Conservation (phyloP, 1,140 invertebrate species). For the Drosophila yakuba region DNA sequence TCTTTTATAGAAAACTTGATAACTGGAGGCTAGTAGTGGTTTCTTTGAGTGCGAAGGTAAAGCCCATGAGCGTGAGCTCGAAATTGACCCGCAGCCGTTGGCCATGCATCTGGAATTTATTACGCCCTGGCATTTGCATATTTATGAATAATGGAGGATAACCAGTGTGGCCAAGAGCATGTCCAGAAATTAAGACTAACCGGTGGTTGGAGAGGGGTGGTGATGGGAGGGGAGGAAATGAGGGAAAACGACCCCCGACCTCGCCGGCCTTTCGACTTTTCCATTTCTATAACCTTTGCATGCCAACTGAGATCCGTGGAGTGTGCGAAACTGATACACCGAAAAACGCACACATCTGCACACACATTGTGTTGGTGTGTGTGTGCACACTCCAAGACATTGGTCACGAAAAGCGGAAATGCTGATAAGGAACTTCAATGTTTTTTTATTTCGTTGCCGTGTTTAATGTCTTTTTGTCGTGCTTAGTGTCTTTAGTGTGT, state of each 20-base stretch:
- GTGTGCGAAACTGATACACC: conserved; percentile 74
- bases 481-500: conserved; percentile 82
- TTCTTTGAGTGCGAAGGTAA: conserved; percentile 7
- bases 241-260: conserved; percentile 16
- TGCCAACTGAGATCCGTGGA: conserved; percentile 46
- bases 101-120: conserved; percentile 71
- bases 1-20: too few relatives aligned
- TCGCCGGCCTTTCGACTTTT: conserved; percentile 55
- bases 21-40: background rate
- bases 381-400: conserved; percentile 67
- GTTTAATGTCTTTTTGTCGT: conserved; percentile 85
- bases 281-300: conserved; percentile 81
- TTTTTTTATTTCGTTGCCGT: conserved; percentile 84
- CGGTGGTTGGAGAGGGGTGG: background rate
- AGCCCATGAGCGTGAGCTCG: conserved; percentile 42
- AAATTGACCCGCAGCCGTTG: conserved; percentile 61
- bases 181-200: conserved; percentile 45
- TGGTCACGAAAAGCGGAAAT: conserved; percentile 84
- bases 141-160: conserved; percentile 82
- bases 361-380: background rate
- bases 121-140: conserved; percentile 70
- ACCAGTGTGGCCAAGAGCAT: conserved; percentile 49
- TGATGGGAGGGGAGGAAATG: conserved; percentile 13
- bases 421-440: conserved; percentile 84
- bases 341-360: conserved; percentile 18